phyloP scores from a whole-genome alignment of 1,140 invertebrate species.

The Drosophila malerkotliana region DNA sequence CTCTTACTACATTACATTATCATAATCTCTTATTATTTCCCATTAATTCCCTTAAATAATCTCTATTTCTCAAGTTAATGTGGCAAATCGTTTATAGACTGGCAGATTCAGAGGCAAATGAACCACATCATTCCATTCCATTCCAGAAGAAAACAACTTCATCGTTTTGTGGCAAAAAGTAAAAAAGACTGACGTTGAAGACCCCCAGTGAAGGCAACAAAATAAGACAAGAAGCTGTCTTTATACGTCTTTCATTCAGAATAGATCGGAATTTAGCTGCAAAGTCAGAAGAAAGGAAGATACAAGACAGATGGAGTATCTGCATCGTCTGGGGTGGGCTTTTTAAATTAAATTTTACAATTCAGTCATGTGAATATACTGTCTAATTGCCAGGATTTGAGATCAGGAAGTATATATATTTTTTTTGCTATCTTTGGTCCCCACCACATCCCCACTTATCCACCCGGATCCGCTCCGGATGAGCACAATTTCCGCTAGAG shows the following conservation, averaged over 20 bases:
- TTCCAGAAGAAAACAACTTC: constrained; percentile 8
- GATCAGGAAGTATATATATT: constrained; percentile 57
- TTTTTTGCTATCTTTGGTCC: not conserved
- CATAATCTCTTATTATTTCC: too few relatives aligned
- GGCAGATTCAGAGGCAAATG: constrained; percentile 58
- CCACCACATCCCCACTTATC: not conserved
- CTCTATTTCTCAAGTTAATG: constrained; percentile 71
- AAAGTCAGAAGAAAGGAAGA: not conserved
- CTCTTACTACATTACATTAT: too few relatives aligned
- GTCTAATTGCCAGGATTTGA: constrained; percentile 66
- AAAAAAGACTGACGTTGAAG: constrained; percentile 22
- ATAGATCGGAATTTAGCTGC: constrained; percentile 16
- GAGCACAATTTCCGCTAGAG: constrained; percentile 70
- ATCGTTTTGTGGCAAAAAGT: constrained; percentile 13
- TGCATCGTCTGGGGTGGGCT: constrained; percentile 20
- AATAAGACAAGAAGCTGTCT: constrained; percentile 19
- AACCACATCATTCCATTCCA: constrained; percentile 32
- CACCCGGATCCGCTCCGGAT: constrained; percentile 47
- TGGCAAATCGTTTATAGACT: constrained; percentile 40
- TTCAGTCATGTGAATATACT: constrained; percentile 26
- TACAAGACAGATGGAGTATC: not conserved
- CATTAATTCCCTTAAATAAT: constrained; percentile 52
- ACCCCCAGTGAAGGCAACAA: constrained; percentile 61
- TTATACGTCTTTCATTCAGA: constrained; percentile 19
- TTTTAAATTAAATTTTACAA: constrained; percentile 40